Evolutionary conservation across 2,888 invertebrate genomes (phyloP).

Genomic region (Drosophila bunnanda): DNA sequence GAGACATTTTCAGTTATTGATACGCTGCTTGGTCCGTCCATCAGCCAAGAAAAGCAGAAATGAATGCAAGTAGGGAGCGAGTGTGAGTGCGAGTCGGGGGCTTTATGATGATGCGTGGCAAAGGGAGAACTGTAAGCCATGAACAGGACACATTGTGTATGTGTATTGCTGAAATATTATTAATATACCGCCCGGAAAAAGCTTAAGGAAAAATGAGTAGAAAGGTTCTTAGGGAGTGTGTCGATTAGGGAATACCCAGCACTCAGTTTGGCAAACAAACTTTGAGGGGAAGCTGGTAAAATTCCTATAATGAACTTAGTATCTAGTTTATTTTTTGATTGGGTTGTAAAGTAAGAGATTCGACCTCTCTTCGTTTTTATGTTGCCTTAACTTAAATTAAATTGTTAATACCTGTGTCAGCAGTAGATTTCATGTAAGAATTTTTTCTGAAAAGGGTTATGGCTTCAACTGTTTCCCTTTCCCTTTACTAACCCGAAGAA

Average conservation of each 20-base stretch:
- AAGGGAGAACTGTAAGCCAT: slow-evolving; percentile 4
- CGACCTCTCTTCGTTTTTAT: not conserved
- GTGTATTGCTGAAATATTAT: slow-evolving; percentile 58
- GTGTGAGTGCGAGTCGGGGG: slow-evolving; percentile 21
- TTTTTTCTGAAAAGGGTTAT: not conserved
- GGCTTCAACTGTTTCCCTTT: not conserved
- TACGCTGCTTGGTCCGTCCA: slow-evolving; percentile 69
- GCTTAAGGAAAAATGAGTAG: slow-evolving; percentile 19
- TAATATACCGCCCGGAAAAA: slow-evolving; percentile 65
- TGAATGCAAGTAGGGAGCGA: slow-evolving; percentile 62
- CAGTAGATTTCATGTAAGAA: not conserved
- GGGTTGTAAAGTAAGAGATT: not conserved
- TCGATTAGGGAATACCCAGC: not conserved
- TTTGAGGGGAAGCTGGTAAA: not conserved
- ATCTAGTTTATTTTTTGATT: not conserved
- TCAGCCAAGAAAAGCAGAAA: slow-evolving; percentile 50
- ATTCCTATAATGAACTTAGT: no score
- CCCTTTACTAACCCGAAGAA: not conserved
- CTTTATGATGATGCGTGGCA: slow-evolving; percentile 57
- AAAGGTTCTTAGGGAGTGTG: not conserved
- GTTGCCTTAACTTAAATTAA: not conserved
- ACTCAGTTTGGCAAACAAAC: not conserved
- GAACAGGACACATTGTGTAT: slow-evolving; percentile 1
- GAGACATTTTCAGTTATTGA: slow-evolving; percentile 82
- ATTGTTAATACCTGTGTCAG: not conserved